These are phyloP conservation scores for Hedychridium roseum DNA, from an alignment of 2,888 invertebrate species.

Conservation along the genomic window DNA sequence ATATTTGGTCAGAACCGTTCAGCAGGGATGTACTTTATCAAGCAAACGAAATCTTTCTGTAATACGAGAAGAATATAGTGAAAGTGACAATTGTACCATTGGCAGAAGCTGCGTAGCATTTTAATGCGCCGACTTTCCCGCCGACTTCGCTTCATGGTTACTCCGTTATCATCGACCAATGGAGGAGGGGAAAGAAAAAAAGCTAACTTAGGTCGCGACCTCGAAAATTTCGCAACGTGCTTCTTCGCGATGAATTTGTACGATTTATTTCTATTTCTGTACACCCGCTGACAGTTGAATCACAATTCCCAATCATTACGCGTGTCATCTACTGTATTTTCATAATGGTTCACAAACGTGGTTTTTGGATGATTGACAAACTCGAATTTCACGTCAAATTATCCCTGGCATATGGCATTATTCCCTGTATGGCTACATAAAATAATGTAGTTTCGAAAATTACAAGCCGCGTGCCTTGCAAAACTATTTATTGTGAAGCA, in stretches of 20 bases:
- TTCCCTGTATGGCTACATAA: not conserved
- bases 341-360: not conserved
- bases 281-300: not conserved
- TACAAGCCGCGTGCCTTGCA: too few species aligned
- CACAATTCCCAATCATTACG: not conserved
- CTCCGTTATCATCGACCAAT: constrained; percentile 31
- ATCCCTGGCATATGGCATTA: not conserved
- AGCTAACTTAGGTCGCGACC: constrained; percentile 42
- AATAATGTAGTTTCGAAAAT: too few species aligned
- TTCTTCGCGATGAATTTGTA: constrained; percentile 24
- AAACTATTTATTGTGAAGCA: too few species aligned
- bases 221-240: constrained; percentile 53
- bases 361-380: too few species aligned
- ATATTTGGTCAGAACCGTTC: too few species aligned
- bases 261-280: constrained; percentile 10
- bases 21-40: too few species aligned
- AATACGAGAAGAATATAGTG: too few species aligned
- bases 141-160: constrained; percentile 2
- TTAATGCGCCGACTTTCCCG: not conserved
- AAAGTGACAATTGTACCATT: too few species aligned
- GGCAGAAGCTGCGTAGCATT: too few species aligned
- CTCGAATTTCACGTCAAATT: too few species aligned
- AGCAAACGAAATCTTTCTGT: too few species aligned
- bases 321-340: not conserved
- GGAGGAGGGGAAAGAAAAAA: constrained; percentile 28